Conservation (phyloP, 2,113 vertebrate genomes). For the Callorhinus ursinus region DNA sequence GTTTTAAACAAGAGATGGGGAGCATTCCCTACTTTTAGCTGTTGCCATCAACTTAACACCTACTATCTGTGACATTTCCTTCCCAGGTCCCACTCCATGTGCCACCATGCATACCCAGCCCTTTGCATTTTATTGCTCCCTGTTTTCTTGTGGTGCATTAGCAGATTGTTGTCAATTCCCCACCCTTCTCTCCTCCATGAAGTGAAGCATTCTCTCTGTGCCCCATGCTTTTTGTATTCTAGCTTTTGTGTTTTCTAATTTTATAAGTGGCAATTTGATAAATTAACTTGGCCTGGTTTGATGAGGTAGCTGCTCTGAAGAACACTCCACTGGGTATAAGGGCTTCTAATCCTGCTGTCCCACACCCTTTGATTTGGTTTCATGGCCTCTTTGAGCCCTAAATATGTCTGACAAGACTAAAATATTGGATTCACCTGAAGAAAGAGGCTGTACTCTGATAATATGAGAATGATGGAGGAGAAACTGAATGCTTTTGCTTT, state of each 20-base stretch:
- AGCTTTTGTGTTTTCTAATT: neutral
- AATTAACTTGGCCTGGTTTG: neutral
- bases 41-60: neutral
- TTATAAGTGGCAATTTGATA: neutral
- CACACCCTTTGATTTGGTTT: neutral
- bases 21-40: neutral
- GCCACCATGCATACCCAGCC: neutral
- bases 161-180: neutral
- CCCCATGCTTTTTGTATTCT: neutral
- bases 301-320: neutral
- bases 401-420: neutral
- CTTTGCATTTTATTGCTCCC: neutral
- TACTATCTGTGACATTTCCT: neutral
- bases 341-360: neutral
- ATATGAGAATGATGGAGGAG: neutral
- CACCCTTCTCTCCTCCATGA: neutral
- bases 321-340: neutral
- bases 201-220: neutral
- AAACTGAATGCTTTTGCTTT: neutral
- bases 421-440: neutral
- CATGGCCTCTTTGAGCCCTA: neutral
- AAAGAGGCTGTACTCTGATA: neutral
- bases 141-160: too few species aligned
- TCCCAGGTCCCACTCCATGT: accelerated
- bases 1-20: neutral